These are phyloP conservation scores for Temnothorax curvispinosus DNA, from an alignment of 1,140 invertebrate species.

Conservation along the genomic window DNA sequence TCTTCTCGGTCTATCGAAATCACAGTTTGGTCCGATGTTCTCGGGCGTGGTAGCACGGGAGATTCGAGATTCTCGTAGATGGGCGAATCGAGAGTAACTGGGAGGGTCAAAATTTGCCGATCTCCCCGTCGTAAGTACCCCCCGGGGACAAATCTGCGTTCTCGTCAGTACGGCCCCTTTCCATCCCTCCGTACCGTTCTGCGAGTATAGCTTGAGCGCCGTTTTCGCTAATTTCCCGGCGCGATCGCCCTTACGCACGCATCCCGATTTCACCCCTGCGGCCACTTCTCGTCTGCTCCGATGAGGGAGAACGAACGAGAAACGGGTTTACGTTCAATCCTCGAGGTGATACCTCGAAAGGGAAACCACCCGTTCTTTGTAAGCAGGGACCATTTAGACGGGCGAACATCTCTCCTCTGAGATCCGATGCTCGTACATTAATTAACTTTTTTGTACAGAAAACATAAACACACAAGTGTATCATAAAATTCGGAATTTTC, in stretches of 20 bases:
- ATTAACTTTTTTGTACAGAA: background rate
- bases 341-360: constrained; percentile 35
- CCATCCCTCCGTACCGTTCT: background rate
- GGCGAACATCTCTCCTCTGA: background rate
- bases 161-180: constrained; percentile 69
- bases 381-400: background rate
- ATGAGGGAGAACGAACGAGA: constrained; percentile 29
- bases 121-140: constrained; percentile 77
- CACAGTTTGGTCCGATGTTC: constrained; percentile 37
- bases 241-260: constrained; percentile 64
- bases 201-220: constrained; percentile 30
- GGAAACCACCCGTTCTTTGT: background rate
- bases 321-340: constrained; percentile 15
- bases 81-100: constrained; percentile 17
- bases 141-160: constrained; percentile 82
- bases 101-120: constrained; percentile 74
- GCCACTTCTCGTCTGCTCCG: constrained; percentile 64
- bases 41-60: constrained; percentile 36
- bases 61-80: constrained; percentile 48
- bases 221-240: constrained; percentile 80
- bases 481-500: background rate
- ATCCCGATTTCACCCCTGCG: constrained; percentile 76
- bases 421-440: background rate
- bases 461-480: background rate
- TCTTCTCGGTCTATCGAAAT: constrained; percentile 55